These are phyloP conservation scores for Heteromurus nitidus DNA, from an alignment of 2,888 invertebrate genomes.

Conservation along the genomic window DNA sequence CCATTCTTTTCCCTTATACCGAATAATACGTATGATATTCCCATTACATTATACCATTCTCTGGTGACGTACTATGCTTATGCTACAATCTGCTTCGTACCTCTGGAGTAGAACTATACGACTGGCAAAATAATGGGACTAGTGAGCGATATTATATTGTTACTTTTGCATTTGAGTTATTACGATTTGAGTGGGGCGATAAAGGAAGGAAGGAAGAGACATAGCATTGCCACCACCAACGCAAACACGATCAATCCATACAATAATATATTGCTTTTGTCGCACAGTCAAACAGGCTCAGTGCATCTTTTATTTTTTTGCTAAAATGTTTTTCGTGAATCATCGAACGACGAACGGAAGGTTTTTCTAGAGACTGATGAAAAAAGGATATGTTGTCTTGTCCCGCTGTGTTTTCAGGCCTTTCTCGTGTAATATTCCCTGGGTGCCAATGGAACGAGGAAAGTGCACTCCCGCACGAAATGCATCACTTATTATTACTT, in stretches of 20 bases:
- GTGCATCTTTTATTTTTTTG: no score
- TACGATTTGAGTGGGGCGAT: not conserved
- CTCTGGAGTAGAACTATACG: not conserved
- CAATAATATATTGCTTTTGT: not conserved
- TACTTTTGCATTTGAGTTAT: slow-evolving; percentile 14
- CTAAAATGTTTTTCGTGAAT: not conserved
- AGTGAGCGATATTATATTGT: slow-evolving; percentile 20
- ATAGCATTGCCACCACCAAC: slow-evolving; percentile 9
- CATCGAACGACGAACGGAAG: not conserved
- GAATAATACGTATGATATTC: not conserved
- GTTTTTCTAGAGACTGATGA: not conserved
- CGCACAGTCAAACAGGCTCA: no score
- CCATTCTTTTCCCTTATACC: not conserved
- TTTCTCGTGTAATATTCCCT: slow-evolving; percentile 49
- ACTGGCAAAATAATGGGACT: not conserved
- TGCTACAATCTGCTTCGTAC: not conserved
- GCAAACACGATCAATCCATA: slow-evolving; percentile 20
- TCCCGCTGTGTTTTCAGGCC: slow-evolving; percentile 11
- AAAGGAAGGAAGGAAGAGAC: slow-evolving; percentile 15
- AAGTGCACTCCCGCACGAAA: slow-evolving; percentile 24
- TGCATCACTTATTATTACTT: slow-evolving; percentile 48
- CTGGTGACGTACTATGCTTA: not conserved
- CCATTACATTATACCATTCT: no score
- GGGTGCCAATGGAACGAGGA: slow-evolving; percentile 36
- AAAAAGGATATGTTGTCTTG: not conserved